Evolutionary conservation across 2,888 invertebrate genomes (phyloP), one percentile per base, ranked within the genome.

Genomic region (Drosophila colorata): DNA sequence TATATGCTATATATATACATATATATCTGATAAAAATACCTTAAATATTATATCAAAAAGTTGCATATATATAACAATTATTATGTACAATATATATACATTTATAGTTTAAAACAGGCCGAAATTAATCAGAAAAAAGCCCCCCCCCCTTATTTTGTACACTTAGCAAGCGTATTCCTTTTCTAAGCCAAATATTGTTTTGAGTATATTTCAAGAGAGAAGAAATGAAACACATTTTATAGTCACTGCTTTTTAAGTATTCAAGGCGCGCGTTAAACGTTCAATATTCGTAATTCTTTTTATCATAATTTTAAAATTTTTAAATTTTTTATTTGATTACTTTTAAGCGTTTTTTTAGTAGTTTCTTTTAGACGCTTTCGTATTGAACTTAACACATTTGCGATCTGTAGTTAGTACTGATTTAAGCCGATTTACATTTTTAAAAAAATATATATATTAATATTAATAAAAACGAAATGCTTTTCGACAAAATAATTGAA

Each of bases 201-300:
- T 88, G 47, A 72, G 63, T 70, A 76, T 66, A 23, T 60, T 53
- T 53, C 9, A 33, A 33, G 13, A 2, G 13, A 33, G 13, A 63
- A 56, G 60, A 57, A 63, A 35, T 33, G 35, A 55, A 66, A 74
- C 61, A 72, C 49, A 63, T 75, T 85, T 71, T 28, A 58, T 86
- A 83, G 86, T 83, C 88, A 83, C 69, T 58, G 86, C 86, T 88
- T 88, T 86, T 86, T 83, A 86, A 86, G 79, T 79, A 69, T 51
- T 48, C 28, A 60, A 56, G 40, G 46, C 51, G 11, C 47, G 44
- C 38, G 51, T 66, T 48, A 53, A 31, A 58, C 59, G 57, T 63
- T 63, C 41, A 57, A 55, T 59, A 56, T 80, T 57, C 41, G 63
- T 40, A 56, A 41, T 41, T 41, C 33, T 40, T 25, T 52, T 31